Evolutionary conservation across 2,113 vertebrate genomes (phyloP).

Genomic region (Chaetura pelagica): DNA sequence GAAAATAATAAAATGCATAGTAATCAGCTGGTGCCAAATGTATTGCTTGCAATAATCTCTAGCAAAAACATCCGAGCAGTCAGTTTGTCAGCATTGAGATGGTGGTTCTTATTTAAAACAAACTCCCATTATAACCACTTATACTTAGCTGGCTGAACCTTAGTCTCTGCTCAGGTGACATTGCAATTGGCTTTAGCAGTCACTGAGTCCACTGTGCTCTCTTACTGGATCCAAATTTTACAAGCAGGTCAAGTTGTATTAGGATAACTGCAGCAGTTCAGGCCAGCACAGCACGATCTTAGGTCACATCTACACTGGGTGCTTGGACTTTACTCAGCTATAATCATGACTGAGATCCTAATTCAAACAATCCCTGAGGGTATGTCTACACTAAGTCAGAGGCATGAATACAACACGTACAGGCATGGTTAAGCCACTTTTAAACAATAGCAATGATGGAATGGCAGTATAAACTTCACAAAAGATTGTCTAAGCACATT

Average conservation of each 20-base stretch:
- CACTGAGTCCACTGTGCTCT: background rate
- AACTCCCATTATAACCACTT: background rate
- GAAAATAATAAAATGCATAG: background rate
- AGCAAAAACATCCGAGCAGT: background rate
- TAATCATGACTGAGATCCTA: conserved; percentile 16
- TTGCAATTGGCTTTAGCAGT: background rate
- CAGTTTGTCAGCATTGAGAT: background rate
- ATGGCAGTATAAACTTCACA: background rate
- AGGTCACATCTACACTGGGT: background rate
- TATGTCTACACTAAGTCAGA: background rate
- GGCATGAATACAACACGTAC: background rate
- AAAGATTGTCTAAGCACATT: background rate
- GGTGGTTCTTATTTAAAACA: background rate
- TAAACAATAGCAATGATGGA: background rate
- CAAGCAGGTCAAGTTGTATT: background rate
- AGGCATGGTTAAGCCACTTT: background rate
- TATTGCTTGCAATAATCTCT: background rate
- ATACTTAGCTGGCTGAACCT: background rate
- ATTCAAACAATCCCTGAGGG: conserved; percentile 45
- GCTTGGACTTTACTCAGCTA: conserved; percentile 35
- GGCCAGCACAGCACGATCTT: background rate
- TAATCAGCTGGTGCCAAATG: background rate
- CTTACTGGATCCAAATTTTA: background rate
- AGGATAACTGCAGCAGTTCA: background rate
- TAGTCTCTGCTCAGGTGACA: background rate